These are phyloP conservation scores for Otus scops DNA, from an alignment of 2,797 vertebrate genomes.

Conservation along the genomic window DNA sequence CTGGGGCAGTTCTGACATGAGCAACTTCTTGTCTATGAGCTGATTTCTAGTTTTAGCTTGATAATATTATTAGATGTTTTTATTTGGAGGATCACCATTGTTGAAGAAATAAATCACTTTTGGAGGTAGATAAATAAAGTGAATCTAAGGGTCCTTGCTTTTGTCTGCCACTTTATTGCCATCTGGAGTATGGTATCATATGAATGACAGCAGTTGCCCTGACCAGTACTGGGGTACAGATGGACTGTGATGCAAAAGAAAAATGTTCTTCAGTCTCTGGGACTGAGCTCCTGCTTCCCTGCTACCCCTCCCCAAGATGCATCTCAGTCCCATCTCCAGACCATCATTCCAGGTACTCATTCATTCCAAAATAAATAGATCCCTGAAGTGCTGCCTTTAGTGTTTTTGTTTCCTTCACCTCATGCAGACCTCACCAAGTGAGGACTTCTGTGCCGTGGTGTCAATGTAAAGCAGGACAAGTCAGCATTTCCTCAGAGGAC, in stretches of 20 bases:
- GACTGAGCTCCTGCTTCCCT: neutral
- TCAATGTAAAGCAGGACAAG: rapidly evolving
- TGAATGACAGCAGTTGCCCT: neutral
- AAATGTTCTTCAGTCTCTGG: neutral
- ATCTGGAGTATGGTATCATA: neutral
- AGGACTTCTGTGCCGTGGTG: neutral
- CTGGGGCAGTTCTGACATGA: neutral
- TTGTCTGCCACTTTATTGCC: neutral
- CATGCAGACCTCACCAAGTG: neutral
- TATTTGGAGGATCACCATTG: neutral
- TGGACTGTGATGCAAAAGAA: neutral
- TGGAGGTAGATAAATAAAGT: neutral
- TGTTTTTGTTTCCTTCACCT: neutral
- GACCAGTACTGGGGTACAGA: neutral
- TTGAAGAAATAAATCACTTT: neutral
- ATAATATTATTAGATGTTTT: neutral
- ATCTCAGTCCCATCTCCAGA: neutral
- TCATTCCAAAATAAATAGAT: neutral
- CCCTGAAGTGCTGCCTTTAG: neutral
- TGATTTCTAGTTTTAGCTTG: neutral
- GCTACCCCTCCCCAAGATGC: neutral
- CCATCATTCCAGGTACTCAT: neutral
- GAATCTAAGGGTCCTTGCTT: neutral
- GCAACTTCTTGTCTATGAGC: neutral
- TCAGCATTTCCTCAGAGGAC: neutral